These are phyloP conservation scores for Aricia artaxerxes DNA, from an alignment of 2,888 invertebrate genomes.

Conservation along the genomic window DNA sequence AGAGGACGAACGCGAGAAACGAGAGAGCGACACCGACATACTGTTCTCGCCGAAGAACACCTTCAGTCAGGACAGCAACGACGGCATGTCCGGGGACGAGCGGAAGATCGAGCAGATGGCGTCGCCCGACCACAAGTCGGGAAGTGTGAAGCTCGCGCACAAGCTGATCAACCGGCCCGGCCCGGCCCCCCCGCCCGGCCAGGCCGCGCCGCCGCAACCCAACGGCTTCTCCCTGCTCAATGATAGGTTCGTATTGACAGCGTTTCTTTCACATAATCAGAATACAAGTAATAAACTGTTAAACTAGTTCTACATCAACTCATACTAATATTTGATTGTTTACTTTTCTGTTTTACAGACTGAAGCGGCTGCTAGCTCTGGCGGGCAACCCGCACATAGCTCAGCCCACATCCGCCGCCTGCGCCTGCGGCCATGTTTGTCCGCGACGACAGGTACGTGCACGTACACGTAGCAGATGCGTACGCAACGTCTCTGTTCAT, in stretches of 20 bases:
- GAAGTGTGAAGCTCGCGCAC: conserved; percentile 58
- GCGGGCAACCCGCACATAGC: conserved; percentile 72
- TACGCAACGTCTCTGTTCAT: neutral
- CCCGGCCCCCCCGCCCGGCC: conserved; percentile 37
- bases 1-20: conserved; percentile 55
- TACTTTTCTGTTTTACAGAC: conserved; percentile 47
- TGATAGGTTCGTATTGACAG: conserved; percentile 50
- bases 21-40: conserved; percentile 63
- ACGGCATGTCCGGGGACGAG: conserved; percentile 72
- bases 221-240: conserved; percentile 53
- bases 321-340: too few relatives aligned
- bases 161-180: conserved; percentile 68
- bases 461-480: neutral
- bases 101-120: conserved; percentile 64
- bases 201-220: conserved; percentile 37
- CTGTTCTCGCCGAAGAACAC: conserved; percentile 66
- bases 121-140: conserved; percentile 64
- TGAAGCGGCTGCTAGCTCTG: conserved; percentile 78
- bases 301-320: too few relatives aligned
- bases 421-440: conserved; percentile 80
- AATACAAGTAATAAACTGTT: too few relatives aligned
- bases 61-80: conserved; percentile 71
- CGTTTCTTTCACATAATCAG: too few relatives aligned
- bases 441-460: conserved; percentile 48
- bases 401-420: conserved; percentile 81